A percentile compares a stretch with the other conserved stretches of the same genome.
phyloP scores from a whole-genome alignment of 2,797 vertebrate genomes.

The Pristis pectinata region DNA sequence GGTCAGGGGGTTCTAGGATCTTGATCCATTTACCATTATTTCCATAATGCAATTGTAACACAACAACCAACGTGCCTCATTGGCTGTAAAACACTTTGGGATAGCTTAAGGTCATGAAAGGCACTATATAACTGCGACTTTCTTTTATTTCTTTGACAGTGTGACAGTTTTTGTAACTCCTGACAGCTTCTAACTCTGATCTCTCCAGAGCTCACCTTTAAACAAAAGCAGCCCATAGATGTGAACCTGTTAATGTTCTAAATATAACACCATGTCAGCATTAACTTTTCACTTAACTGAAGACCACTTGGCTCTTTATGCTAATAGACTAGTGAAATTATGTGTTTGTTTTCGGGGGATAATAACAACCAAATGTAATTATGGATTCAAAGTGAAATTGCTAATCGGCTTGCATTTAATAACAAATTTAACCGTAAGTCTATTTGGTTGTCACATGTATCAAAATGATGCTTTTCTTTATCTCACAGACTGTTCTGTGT shows the following conservation, averaged over 20 bases:
- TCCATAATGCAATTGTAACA: no score
- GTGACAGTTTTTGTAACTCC: neutral
- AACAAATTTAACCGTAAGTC: neutral
- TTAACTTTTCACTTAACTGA: slow-evolving; percentile 27
- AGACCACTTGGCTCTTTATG: slow-evolving; percentile 20
- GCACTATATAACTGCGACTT: neutral
- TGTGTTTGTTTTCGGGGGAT: neutral
- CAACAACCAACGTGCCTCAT: neutral
- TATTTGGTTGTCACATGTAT: neutral
- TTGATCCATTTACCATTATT: no score
- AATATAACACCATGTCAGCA: neutral
- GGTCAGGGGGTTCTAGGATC: no score
- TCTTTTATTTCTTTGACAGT: neutral
- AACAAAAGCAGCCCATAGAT: neutral
- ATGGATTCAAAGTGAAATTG: neutral
- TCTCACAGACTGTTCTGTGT: neutral
- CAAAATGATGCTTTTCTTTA: neutral
- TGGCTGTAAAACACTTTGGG: neutral
- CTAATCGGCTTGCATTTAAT: neutral
- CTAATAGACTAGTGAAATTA: neutral
- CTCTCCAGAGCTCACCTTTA: neutral
- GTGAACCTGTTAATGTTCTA: neutral
- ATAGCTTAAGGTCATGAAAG: neutral
- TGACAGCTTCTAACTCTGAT: neutral
- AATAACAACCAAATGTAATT: neutral